Base-by-base conservation (phyloP, 2,888 invertebrate genomes). In the Andrena haemorrhoa region DNA sequence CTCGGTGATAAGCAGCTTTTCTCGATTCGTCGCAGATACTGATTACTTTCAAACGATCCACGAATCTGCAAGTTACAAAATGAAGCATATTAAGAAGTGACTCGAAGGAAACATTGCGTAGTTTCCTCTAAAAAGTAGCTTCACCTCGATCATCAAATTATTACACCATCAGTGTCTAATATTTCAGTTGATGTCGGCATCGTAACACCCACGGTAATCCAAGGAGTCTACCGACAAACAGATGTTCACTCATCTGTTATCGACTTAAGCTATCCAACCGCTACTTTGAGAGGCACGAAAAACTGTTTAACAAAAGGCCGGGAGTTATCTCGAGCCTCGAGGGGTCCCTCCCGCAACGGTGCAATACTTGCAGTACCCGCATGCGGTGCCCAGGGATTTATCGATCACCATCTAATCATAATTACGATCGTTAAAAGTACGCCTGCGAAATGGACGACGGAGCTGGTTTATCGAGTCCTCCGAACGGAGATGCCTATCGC, bases 401-500 rank as follows among this genome's bases (percentile, higher is more conserved):
- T 76, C 63, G 79, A 69, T 68, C 79, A 8, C 8, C 51, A 20
- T 20, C 56, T 64, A 68, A 78, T 79, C 56, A 33, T 66, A 71
- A 82, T 58, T 70, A 47, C 35, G 51, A 71, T 68, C 76, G 33
- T 16, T 1, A 63, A 77, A 69, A 75, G 81, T 53, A 31, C 35
- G 23, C 7, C 47, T 10, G 35, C 47, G 53, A 78, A 80, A 88
- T 86, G 86, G 58, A 75, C 8, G 35, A 10, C 33, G 41, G 16
- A 51, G 56, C 72, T 64, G 72, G 63, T 33, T 70, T 58, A 35
- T 63, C 84, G 41, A 77, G 66, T 58, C 56, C 75, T 0, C 8
- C 33, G 23, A 35, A 69, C 70, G 63, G 61, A 47, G 73, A 65
- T 69, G 58, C 78, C n/a, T 88, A 85, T 73, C 86, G 76, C 12